phyloP scores from a whole-genome alignment of 2,113 vertebrate species.

The Empidonax traillii region DNA sequence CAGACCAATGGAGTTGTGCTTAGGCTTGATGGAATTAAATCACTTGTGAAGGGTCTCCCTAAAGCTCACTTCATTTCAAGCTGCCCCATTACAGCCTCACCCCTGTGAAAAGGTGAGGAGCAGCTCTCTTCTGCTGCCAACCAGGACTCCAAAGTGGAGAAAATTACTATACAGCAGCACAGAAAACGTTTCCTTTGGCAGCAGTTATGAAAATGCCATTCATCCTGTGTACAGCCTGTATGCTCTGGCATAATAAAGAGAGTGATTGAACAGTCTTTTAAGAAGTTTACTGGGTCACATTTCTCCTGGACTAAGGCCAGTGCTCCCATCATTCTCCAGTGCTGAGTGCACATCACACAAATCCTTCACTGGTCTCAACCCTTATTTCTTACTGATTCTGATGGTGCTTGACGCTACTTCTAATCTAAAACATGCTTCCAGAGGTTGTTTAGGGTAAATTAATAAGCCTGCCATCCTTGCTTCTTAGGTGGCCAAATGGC shows the following conservation, averaged over 20 bases:
- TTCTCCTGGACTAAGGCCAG: slow-evolving; percentile 45
- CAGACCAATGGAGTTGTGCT: neutral
- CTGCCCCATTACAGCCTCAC: neutral
- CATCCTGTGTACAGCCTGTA: neutral
- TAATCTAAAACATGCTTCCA: neutral
- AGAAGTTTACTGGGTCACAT: slow-evolving; percentile 62
- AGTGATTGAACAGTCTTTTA: slow-evolving; percentile 15
- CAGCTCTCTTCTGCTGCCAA: neutral
- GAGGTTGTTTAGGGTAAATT: neutral
- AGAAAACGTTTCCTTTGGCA: slow-evolving; percentile 51
- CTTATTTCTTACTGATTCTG: neutral
- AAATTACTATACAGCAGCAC: neutral
- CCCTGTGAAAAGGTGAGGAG: neutral
- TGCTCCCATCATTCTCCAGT: neutral
- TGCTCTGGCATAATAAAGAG: slow-evolving; percentile 31
- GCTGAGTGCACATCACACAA: neutral
- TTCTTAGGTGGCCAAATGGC: neutral
- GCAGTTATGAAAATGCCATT: slow-evolving; percentile 41
- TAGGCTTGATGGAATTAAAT: neutral
- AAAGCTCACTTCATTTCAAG: neutral
- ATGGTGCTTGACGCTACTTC: neutral
- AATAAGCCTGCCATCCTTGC: neutral
- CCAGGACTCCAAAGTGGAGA: neutral
- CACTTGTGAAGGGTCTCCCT: neutral
- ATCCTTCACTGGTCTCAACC: neutral